phyloP scores from a whole-genome alignment of 1,140 invertebrate genomes.

The Drosophila kanapiae region DNA sequence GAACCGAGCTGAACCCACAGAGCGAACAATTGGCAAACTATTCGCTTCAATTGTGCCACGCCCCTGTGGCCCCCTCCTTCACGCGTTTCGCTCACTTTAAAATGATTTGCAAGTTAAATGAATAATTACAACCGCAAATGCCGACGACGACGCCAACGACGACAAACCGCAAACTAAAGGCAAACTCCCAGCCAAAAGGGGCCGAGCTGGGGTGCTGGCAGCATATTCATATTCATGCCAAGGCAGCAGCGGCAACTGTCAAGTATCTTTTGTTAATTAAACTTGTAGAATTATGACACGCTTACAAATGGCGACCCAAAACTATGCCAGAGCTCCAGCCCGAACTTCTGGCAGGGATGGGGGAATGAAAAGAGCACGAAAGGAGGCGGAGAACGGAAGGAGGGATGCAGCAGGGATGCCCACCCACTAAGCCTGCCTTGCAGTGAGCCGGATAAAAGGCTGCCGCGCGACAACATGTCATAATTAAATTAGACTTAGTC shows the following conservation, averaged over 20 bases:
- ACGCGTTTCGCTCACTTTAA: slow-evolving; percentile 47
- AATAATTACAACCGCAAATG: slow-evolving; percentile 80
- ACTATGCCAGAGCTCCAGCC: slow-evolving; percentile 62
- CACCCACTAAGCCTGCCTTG: slow-evolving; percentile 33
- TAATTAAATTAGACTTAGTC: slow-evolving; percentile 84
- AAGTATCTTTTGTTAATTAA: slow-evolving; percentile 84
- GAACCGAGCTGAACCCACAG: slow-evolving; percentile 18
- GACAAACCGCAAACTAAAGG: slow-evolving; percentile 42
- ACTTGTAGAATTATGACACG: slow-evolving; percentile 83
- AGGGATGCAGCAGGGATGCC: not conserved
- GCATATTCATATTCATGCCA: slow-evolving; percentile 70
- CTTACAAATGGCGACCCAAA: slow-evolving; percentile 61
- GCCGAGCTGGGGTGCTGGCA: slow-evolving; percentile 2
- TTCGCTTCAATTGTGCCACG: slow-evolving; percentile 75
- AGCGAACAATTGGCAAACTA: slow-evolving; percentile 77
- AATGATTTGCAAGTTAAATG: slow-evolving; percentile 83
- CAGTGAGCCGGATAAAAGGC: slow-evolving; percentile 56
- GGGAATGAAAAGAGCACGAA: not conserved
- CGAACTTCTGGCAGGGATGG: slow-evolving; percentile 20
- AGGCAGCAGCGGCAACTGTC: slow-evolving; percentile 71
- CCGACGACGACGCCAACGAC: slow-evolving; percentile 28
- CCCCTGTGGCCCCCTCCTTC: not conserved
- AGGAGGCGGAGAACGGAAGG: not conserved
- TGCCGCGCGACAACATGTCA: slow-evolving; percentile 71
- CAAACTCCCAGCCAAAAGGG: slow-evolving; percentile 22